A percentile compares a stretch with the other conserved stretches of the same genome.
These are phyloP conservation scores for Diarsia dahlii DNA, from an alignment of 2,888 invertebrate species.

Conservation along the genomic window DNA sequence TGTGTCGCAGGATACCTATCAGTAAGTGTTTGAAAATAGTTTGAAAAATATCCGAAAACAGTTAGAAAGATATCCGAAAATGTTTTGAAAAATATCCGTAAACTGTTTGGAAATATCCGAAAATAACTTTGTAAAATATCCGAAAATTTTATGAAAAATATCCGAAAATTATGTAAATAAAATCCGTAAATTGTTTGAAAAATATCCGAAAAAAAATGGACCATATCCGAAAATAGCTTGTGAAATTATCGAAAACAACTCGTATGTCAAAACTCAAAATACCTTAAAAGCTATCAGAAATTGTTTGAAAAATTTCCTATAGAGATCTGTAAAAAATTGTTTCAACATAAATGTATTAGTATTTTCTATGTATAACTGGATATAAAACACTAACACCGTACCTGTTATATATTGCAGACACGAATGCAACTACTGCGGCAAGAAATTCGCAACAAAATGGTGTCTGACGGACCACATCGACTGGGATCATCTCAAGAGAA, in stretches of 20 bases:
- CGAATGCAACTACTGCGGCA: constrained; percentile 85
- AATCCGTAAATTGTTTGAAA: too few species aligned
- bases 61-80: not conserved
- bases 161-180: too few species aligned
- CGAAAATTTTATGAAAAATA: not conserved
- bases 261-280: too few species aligned
- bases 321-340: too few species aligned
- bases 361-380: too few species aligned
- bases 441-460: constrained; percentile 86
- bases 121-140: not conserved
- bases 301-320: not conserved
- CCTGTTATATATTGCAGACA: constrained; percentile 74
- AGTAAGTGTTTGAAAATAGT: constrained; percentile 71
- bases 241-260: too few species aligned
- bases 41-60: not conserved
- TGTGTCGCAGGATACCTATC: constrained; percentile 78
- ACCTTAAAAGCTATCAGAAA: not conserved
- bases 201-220: too few species aligned
- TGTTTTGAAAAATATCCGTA: not conserved
- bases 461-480: constrained; percentile 87
- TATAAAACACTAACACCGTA: not conserved
- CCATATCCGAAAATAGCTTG: not conserved
- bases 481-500: constrained; percentile 85
- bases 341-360: too few species aligned
- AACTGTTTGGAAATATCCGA: too few species aligned